Conservation (phyloP, 2,113 vertebrate genomes). For the Melanocharis versteri region DNA sequence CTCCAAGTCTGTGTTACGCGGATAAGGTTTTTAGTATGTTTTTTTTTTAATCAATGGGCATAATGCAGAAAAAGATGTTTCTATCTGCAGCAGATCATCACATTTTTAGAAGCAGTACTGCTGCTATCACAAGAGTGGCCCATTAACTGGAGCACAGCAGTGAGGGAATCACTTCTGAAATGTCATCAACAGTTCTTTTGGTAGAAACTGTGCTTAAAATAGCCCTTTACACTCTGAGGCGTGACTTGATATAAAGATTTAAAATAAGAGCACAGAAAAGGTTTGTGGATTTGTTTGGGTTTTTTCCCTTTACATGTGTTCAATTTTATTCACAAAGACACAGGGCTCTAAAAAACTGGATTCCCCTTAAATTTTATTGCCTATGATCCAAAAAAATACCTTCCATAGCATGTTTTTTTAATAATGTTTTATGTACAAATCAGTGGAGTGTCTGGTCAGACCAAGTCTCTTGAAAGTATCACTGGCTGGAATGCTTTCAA, state of each 20-base stretch:
- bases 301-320: not conserved
- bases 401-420: not conserved
- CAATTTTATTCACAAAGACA: not conserved
- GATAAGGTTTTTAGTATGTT: not conserved
- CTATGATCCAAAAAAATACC: not conserved
- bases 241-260: not conserved
- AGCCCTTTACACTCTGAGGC: not conserved
- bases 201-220: not conserved
- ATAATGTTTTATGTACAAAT: not conserved
- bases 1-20: rapidly evolving
- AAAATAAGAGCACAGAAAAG: not conserved
- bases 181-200: not conserved
- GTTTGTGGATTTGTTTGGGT: not conserved
- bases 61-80: not conserved
- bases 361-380: not conserved
- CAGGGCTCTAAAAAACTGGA: not conserved
- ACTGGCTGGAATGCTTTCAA: not conserved
- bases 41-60: not conserved
- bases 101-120: not conserved
- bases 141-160: not conserved
- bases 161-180: conserved; percentile 22
- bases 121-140: not conserved
- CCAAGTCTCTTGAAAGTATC: not conserved
- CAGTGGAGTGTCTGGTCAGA: not conserved
- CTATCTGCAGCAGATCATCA: not conserved